These are phyloP conservation scores for Periophthalmodon schlosseri DNA, from an alignment of 2,113 vertebrate genomes.

Conservation along the genomic window DNA sequence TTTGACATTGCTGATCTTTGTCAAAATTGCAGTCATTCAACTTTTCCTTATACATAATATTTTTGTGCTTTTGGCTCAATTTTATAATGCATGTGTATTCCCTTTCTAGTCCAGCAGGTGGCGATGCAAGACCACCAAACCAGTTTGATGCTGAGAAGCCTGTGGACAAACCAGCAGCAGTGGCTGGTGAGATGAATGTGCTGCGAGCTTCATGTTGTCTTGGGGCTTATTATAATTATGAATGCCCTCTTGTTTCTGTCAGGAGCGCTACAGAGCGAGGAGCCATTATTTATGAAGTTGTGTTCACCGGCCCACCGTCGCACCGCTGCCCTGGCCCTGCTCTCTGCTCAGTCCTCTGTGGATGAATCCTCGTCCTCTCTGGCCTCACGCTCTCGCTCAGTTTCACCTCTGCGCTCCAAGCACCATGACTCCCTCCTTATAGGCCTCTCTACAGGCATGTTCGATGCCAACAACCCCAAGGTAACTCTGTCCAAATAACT, in stretches of 20 bases:
- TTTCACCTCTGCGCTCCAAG: constrained; percentile 86
- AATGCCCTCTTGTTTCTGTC: constrained; percentile 5
- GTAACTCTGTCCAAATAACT: constrained; percentile 66
- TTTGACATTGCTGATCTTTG: not conserved
- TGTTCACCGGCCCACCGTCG: constrained; percentile 74
- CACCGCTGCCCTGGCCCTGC: constrained; percentile 72
- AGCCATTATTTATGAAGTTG: constrained; percentile 85
- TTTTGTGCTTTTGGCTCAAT: not conserved
- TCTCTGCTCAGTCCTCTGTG: constrained; percentile 86
- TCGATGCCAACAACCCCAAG: constrained; percentile 96
- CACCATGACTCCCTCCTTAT: constrained; percentile 85
- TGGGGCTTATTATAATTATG: constrained; percentile 21
- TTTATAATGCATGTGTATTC: constrained; percentile 23
- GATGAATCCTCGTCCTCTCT: constrained; percentile 83
- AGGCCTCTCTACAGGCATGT: constrained; percentile 92
- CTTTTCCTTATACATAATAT: not conserved
- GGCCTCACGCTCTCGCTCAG: constrained; percentile 83
- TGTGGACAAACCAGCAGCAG: constrained; percentile 54
- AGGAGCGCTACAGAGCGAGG: constrained; percentile 51
- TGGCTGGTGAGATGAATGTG: constrained; percentile 69
- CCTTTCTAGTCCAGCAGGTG: constrained; percentile 73
- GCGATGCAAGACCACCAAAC: constrained; percentile 35
- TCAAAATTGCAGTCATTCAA: not conserved
- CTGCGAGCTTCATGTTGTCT: not conserved
- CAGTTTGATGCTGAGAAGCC: constrained; percentile 12